These are phyloP conservation scores for Tetanocera ferruginea DNA, from an alignment of 2,888 invertebrate genomes.

Conservation along the genomic window DNA sequence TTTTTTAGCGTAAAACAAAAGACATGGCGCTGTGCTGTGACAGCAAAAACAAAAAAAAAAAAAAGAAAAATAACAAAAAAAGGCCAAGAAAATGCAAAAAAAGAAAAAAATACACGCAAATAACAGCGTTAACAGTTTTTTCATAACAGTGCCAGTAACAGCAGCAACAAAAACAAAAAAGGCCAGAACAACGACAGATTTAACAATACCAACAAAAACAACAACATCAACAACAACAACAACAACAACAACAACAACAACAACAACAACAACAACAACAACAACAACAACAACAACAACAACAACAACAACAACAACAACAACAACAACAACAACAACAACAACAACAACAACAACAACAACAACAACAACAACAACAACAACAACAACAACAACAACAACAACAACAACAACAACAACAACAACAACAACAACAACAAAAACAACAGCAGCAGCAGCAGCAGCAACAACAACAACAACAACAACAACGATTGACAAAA, in stretches of 20 bases:
- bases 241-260: not conserved
- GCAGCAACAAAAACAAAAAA: not conserved
- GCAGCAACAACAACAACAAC: not conserved
- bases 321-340: not conserved
- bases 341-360: not conserved
- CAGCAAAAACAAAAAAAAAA: not conserved
- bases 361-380: not conserved
- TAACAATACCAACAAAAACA: not conserved
- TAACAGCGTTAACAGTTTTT: not conserved
- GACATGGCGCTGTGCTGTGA: not conserved
- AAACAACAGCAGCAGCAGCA: not conserved
- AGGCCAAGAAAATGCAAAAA: not conserved
- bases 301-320: not conserved
- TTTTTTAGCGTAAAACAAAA: no score
- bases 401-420: not conserved
- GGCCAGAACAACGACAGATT: not conserved
- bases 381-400: not conserved
- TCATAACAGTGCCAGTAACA: not conserved
- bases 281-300: not conserved
- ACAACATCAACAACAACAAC: not conserved
- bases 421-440: not conserved
- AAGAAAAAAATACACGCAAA: no score
- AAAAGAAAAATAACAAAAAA: not conserved
- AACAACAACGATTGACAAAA: constrained; percentile 2
- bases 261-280: constrained; percentile 2